Base-by-base conservation (phyloP, 1,140 invertebrate genomes). In the Drosophila murphyi region DNA sequence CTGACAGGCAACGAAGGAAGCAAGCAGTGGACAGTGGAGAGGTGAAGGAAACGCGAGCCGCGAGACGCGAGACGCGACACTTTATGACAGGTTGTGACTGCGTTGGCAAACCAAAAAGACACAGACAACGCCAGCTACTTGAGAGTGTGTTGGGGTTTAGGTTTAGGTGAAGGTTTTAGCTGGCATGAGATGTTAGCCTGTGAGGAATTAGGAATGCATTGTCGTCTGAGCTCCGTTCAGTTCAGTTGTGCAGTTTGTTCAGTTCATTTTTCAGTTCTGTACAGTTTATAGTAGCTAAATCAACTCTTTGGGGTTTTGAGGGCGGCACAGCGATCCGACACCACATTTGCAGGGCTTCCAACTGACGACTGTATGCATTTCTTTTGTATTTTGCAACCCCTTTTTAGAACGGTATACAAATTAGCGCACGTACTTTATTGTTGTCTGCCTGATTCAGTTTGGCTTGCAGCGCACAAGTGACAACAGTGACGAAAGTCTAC, bases 141-240 rank as follows among this genome's bases (percentile, higher is more conserved):
- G 29, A 6, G 6, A 37, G 7, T 10, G 70, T 37, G 43, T 52
- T 8, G 31, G 20, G 37, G 37, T 28, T 7, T 34, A 39, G 39
- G 31, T 32, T 31, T 10, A 32, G 4, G 37, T 35, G 55, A 59
- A 45, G 43, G 45, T 20, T 20, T 20, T 20, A 20, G 20, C 20
- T 20, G 20, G 20, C 20, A 20, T 20, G 20, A 20, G 32, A 10
- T 39, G 50, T 61, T 31, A 57, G 55, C 5, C 48, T 63, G 68
- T 59, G 64, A 67, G 79, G 82, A 82, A 86, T 86, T 86, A 86
- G 79, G 79, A 87, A 79, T 86, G 83, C 76, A 86, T 86, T 86
- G 83, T 74, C 45, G 83, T 74, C 45, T 79, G 76, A 51, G 70
- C 79, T 69, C 69, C 59, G 61, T 59, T 48, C 73, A 48, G 60